Percentiles rank a stretch among this genome's conserved stretches.
Evolutionary conservation across 2,113 vertebrate species (phyloP).

Genomic region (Gambusia holbrooki): DNA sequence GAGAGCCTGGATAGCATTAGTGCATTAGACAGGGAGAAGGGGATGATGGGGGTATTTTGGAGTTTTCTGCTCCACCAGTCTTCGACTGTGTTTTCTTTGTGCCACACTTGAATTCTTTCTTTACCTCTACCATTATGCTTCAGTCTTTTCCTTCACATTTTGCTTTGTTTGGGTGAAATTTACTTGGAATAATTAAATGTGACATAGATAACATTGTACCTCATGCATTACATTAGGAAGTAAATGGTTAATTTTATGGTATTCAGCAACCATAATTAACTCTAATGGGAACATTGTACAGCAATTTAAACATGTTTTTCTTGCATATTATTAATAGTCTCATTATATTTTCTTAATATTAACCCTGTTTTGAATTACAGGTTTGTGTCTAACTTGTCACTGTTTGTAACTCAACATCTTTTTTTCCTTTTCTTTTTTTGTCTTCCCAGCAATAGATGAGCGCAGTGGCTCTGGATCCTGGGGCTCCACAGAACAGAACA

Average conservation of each 20-base stretch:
- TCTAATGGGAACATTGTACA: conserved; percentile 52
- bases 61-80: conserved; percentile 82
- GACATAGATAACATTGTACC: conserved; percentile 30
- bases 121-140: conserved; percentile 43
- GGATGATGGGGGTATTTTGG: conserved; percentile 82
- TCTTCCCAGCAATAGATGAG: conserved; percentile 87
- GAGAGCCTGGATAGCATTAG: conserved; percentile 85
- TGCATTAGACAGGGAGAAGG: conserved; percentile 81
- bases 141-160: conserved; percentile 27
- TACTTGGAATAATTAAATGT: conserved; percentile 37
- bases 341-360: conserved; percentile 6
- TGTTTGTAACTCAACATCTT: conserved; percentile 18
- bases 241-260: conserved; percentile 51
- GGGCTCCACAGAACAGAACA: conserved; percentile 91
- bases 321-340: conserved; percentile 9
- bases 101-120: conserved; percentile 51
- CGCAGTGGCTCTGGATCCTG: conserved; percentile 90
- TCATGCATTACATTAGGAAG: conserved; percentile 38
- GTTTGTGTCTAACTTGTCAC: neutral
- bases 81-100: conserved; percentile 77
- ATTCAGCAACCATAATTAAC: conserved; percentile 50
- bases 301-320: conserved; percentile 21
- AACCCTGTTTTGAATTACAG: neutral
- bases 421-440: too few species aligned
- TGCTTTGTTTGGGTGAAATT: conserved; percentile 28